Conservation (phyloP, 2,113 vertebrate species). For the Strix aluco region DNA sequence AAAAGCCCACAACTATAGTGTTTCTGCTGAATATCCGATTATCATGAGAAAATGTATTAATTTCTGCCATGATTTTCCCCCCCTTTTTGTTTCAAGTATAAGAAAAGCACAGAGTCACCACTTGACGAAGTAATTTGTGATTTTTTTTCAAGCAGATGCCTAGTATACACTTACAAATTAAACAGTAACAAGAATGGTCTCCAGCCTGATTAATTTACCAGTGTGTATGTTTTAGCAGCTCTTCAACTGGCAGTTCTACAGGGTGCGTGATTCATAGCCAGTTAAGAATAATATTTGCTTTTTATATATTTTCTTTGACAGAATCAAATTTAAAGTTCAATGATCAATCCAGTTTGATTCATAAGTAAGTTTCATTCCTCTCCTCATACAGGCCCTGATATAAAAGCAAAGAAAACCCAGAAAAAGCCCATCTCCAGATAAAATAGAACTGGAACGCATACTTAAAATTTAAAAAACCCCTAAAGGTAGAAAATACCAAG, state of each 20-base stretch:
- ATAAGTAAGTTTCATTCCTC: not conserved
- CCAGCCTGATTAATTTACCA: not conserved
- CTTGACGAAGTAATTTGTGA: not conserved
- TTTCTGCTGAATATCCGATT: not conserved
- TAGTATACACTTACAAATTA: not conserved
- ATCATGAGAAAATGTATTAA: not conserved
- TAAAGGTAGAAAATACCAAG: too few species aligned
- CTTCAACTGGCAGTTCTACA: not conserved
- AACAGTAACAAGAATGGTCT: not conserved
- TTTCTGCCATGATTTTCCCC: not conserved
- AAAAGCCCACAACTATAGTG: not conserved
- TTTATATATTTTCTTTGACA: not conserved
- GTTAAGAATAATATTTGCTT: not conserved
- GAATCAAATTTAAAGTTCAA: not conserved
- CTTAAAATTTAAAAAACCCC: not conserved
- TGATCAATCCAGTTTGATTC: not conserved
- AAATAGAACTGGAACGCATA: not conserved
- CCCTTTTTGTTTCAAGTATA: accelerated
- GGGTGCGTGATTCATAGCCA: not conserved
- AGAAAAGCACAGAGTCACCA: not conserved
- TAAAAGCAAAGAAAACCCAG: not conserved
- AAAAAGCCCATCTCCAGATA: not conserved
- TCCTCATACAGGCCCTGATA: not conserved
- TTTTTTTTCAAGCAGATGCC: not conserved
- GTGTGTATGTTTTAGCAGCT: not conserved